These are phyloP conservation scores for Cettia cetti DNA, from an alignment of 2,113 vertebrate species.

Conservation along the genomic window DNA sequence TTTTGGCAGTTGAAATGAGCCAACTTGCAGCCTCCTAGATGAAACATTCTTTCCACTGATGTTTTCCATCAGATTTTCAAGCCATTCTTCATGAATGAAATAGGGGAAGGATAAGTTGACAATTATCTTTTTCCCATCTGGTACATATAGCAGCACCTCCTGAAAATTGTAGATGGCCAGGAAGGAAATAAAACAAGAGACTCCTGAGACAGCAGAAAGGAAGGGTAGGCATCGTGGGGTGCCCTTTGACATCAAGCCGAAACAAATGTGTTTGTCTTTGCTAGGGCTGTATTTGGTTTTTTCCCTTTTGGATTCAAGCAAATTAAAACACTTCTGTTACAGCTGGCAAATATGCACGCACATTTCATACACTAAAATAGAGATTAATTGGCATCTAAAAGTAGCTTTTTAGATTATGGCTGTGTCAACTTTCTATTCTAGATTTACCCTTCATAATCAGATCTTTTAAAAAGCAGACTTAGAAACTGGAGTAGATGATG, in stretches of 20 bases:
- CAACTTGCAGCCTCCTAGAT: neutral
- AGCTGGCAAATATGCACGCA: neutral
- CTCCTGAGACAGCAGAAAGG: neutral
- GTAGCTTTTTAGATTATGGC: neutral
- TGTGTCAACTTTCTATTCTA: neutral
- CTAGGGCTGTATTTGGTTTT: neutral
- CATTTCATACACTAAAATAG: accelerated
- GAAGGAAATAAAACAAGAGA: neutral
- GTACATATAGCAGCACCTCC: neutral
- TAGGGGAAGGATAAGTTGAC: neutral
- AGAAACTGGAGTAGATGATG: neutral
- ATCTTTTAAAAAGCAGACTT: neutral
- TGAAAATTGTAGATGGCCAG: neutral
- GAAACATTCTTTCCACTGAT: conserved; percentile 2
- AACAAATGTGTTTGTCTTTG: neutral
- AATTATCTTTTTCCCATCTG: neutral
- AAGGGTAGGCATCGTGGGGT: neutral
- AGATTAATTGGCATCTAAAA: neutral
- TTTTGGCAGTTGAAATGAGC: neutral
- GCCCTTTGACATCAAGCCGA: neutral
- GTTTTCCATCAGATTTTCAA: neutral
- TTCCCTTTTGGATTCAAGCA: neutral
- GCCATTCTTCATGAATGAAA: neutral
- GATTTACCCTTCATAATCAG: neutral
- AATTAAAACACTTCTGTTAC: neutral